A percentile compares a stretch with the other conserved stretches of the same genome.
These are phyloP conservation scores for Silurus glanis DNA, from an alignment of 2,113 vertebrate genomes.

Conservation along the genomic window DNA sequence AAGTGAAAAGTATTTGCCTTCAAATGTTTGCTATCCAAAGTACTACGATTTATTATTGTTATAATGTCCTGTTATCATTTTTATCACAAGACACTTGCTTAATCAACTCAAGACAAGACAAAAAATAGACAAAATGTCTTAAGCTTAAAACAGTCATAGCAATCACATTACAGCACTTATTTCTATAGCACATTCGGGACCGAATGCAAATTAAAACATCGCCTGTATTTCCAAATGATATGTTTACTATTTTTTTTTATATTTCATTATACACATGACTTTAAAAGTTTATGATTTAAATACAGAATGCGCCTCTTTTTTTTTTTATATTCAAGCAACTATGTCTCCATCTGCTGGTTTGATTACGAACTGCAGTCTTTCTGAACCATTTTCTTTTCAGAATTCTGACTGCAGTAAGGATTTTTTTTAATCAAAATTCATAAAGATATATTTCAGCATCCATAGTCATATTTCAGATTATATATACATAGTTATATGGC, in stretches of 20 bases:
- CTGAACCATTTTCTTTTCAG: background rate
- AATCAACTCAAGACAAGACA: background rate
- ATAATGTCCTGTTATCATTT: too few species aligned
- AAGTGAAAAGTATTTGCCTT: too few species aligned
- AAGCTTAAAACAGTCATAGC: background rate
- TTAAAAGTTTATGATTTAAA: too few species aligned
- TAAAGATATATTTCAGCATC: background rate
- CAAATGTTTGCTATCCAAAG: too few species aligned
- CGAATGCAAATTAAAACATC: background rate
- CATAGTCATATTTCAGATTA: background rate
- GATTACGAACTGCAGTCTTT: background rate
- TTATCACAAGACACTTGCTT: too few species aligned
- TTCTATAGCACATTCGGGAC: background rate
- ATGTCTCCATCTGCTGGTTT: slow-evolving; percentile 61
- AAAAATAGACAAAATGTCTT: background rate
- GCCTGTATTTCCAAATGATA: background rate
- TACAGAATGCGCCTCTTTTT: background rate
- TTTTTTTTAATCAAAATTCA: background rate
- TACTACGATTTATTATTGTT: too few species aligned
- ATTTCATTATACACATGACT: background rate
- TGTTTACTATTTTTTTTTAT: background rate
- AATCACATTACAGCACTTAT: too few species aligned
- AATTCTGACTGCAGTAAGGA: background rate
- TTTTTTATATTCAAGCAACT: background rate
- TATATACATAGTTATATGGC: too few species aligned